A percentile compares a stretch with the other conserved stretches of the same genome.
Evolutionary conservation across 2,113 vertebrate species (phyloP).

Genomic region (Brachyistius frenatus): DNA sequence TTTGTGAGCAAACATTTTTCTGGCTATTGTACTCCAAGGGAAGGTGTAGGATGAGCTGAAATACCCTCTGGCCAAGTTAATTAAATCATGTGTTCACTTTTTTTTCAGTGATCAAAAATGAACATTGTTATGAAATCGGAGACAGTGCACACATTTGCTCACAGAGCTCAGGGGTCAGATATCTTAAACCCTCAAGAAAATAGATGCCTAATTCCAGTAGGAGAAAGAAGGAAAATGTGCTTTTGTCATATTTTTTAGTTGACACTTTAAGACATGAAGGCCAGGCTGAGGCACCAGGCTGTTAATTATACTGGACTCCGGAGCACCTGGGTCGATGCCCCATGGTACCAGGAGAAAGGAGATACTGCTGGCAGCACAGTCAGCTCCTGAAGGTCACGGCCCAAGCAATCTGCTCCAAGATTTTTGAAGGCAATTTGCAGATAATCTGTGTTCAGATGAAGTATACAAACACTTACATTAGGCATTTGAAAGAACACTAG

Average conservation of each 20-base stretch:
- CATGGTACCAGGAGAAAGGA: slow-evolving; percentile 7
- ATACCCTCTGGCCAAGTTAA: slow-evolving; percentile 17
- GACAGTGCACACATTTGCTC: not conserved
- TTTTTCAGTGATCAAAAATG: slow-evolving; percentile 32
- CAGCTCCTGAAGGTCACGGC: slow-evolving; percentile 24
- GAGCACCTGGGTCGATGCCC: slow-evolving; percentile 25
- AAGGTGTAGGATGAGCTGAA: slow-evolving; percentile 31
- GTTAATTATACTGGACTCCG: slow-evolving; percentile 1
- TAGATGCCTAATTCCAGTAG: not conserved
- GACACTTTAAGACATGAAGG: slow-evolving; percentile 5
- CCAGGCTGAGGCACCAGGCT: not conserved
- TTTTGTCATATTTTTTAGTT: slow-evolving; percentile 17
- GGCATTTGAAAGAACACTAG: too few species aligned
- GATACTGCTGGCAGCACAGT: slow-evolving; percentile 21
- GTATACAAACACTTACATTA: not conserved
- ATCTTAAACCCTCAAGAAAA: slow-evolving; percentile 15
- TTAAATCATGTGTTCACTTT: slow-evolving; percentile 15
- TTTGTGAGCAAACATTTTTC: slow-evolving; percentile 25
- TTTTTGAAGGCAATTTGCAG: slow-evolving; percentile 13
- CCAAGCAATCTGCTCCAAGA: slow-evolving; percentile 25
- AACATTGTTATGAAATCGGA: slow-evolving; percentile 31
- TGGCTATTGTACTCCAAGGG: slow-evolving; percentile 6
- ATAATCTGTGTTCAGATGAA: slow-evolving; percentile 4
- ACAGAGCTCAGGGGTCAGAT: not conserved
- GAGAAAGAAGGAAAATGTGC: not conserved